Evolutionary conservation across 2,888 invertebrate species (phyloP), one percentile per base, ranked within the genome.

Genomic region (Stenichneumon culpator): DNA sequence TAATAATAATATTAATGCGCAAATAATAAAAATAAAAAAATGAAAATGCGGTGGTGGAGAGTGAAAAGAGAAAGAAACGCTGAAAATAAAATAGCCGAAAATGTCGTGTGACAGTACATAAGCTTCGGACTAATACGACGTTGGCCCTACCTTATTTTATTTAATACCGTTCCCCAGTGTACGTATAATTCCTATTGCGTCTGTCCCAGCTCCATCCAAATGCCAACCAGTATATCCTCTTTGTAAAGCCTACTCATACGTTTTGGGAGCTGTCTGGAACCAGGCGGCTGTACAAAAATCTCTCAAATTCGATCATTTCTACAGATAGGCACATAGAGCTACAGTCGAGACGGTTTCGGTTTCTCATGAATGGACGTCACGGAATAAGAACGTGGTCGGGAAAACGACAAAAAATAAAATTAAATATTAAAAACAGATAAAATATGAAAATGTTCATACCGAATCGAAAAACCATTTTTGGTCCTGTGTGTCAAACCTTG

Each of bases 401-500:
- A 82, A 22, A 47, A 44, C 28, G 28, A 69, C 6, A 6, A 19
- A 52, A 14, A 47, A 57, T 28, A 14, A 78, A 72, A 75, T 28
- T 22, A 22, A 9, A 52, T 3, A 52, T 32, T 36, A 82, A 39
- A 70, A 63, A 7, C 9, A 39, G 74, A 75, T 69, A 73, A 84
- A 74, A 79, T 52, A 65, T 9, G 11, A 52, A 82, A 65, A 57
- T 25, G 0, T 11, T 11, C 11, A 9, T 22, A 57, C 60, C 57
- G 69, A 79, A 82, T 84, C 79, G 82, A 69, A 78, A 4, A 78
- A 78, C 68, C 74, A 79, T 50, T 85, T 44, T 72, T 75, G 78
- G 78, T 69, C 67, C 79, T 82, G 77, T 80, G 52, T 54, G 79
- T 65, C 25, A 16, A 74, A 74, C 74, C 50, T 50, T 28, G 32